These are phyloP conservation scores for Plectropomus leopardus DNA, from an alignment of 2,113 vertebrate species.

Conservation along the genomic window DNA sequence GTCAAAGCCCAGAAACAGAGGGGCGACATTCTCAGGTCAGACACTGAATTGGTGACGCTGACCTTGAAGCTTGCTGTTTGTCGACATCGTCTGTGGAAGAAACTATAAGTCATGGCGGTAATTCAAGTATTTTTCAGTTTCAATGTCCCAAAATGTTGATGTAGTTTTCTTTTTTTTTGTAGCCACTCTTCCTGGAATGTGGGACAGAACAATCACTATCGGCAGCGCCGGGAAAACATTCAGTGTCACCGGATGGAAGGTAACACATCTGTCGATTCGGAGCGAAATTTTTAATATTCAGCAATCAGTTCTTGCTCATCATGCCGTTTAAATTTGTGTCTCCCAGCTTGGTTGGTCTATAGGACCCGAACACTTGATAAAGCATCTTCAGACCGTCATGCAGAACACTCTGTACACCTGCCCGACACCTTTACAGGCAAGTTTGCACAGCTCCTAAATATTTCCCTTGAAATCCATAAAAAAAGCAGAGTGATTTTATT, in stretches of 20 bases:
- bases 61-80: no score
- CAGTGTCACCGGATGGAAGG: constrained; percentile 98
- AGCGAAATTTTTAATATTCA: background rate
- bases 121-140: no score
- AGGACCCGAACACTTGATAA: constrained; percentile 92
- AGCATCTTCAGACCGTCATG: constrained; percentile 95
- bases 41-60: no score
- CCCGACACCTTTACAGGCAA: constrained; percentile 93
- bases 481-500: background rate
- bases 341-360: constrained; percentile 95
- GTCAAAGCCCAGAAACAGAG: no score
- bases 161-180: constrained; percentile 16
- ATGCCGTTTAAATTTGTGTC: constrained; percentile 29
- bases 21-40: no score
- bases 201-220: constrained; percentile 95
- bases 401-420: constrained; percentile 94
- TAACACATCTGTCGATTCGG: constrained; percentile 55
- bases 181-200: constrained; percentile 97
- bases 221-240: constrained; percentile 97
- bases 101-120: no score
- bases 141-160: no score
- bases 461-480: background rate
- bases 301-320: background rate
- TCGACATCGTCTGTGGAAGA: no score
- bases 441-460: background rate